Base-by-base conservation (phyloP, 2,113 vertebrate genomes). In the Pteruthius melanotis region DNA sequence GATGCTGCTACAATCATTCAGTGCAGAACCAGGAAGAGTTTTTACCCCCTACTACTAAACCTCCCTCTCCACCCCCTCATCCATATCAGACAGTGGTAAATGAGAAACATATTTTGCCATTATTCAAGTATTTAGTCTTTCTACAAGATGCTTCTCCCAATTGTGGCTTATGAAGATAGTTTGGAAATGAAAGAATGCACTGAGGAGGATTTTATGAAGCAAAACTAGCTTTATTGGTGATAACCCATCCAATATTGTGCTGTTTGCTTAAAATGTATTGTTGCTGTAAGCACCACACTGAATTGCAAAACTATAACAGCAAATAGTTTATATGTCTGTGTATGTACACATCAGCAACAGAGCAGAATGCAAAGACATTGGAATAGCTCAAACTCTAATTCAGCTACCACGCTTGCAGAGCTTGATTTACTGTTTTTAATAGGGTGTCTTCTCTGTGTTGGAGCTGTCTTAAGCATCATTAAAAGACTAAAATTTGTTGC, bases 401-500 rank as follows among this genome's bases (percentile, higher is more conserved):
- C 95, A 83, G 97, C 95, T 26, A 61, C 94, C 35, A 54, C 63
- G 85, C 85, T 95, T 95, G 85, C 92, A 95, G 91, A 92, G 64
- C 89, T 96, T 98, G 97, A 98, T 98, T 98, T 98, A 98, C 96
- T 94, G 93, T 96, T 98, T 97, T 98, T 98, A 98, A 98, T 98
- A 98, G 95, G 80, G 84, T 93, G 54, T 90, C 57, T 70, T 96
- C 85, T 83, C 82, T 61, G 14, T 40, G 50, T 45, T 87, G 78
- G 74, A 95, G 78, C 94, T 85, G 85, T 95, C 90, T 93, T 57
- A 91, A 82, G 78, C 49, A 80, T 88, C 78, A 90, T 93, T 95
- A 95, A 94, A 94, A 90, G 68, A 85, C 57, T 49, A 68, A 82
- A 87, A 94, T 94, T 93, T 90, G 90, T 93, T 95, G 85, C 90